Evolutionary conservation across 2,888 invertebrate genomes (phyloP).

Genomic region (Ophioninae sp.): DNA sequence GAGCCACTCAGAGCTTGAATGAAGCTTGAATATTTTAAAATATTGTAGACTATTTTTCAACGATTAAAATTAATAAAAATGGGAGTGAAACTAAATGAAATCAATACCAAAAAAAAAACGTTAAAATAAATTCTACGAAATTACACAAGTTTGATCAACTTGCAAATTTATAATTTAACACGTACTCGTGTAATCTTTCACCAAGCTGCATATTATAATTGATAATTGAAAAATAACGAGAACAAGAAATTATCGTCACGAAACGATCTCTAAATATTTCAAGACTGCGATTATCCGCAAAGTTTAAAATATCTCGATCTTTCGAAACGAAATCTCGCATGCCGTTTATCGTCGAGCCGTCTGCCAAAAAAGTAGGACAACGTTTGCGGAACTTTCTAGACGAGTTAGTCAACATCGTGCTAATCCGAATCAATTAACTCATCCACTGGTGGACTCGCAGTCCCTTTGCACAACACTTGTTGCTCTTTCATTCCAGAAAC

Average conservation of each 20-base stretch:
- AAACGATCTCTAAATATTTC: not conserved
- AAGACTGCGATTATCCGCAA: not conserved
- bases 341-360: not conserved
- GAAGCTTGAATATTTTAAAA: too few species aligned
- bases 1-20: too few species aligned
- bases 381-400: too few species aligned
- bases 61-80: too few species aligned
- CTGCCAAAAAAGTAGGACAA: not conserved
- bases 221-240: not conserved
- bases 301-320: not conserved
- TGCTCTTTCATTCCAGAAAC: not conserved
- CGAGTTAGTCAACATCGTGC: not conserved
- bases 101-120: too few species aligned
- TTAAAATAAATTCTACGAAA: too few species aligned
- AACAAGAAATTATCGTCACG: not conserved
- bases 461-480: constrained; percentile 17
- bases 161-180: too few species aligned
- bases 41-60: too few species aligned
- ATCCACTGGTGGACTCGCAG: not conserved
- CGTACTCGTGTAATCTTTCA: not conserved
- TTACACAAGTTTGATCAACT: too few species aligned
- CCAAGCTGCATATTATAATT: not conserved
- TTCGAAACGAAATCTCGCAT: not conserved
- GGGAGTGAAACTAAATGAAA: too few species aligned
- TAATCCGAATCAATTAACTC: not conserved